Percentiles rank a stretch among this genome's conserved stretches.
Conservation (phyloP, 2,113 vertebrate species). For the Macrotus californicus region DNA sequence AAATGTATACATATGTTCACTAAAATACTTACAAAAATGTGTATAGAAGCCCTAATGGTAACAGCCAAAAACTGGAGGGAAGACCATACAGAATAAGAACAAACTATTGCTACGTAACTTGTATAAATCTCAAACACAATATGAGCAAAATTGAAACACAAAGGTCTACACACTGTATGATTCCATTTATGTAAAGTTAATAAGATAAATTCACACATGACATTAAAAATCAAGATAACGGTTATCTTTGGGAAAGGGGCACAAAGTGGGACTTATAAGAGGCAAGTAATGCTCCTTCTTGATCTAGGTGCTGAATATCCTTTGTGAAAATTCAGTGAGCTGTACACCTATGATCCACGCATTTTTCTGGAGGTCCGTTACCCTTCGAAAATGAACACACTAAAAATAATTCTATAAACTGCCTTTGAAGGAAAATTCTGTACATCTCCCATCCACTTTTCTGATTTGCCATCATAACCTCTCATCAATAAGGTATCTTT, state of each 20-base stretch:
- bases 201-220: not conserved
- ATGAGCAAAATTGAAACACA: not conserved
- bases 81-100: not conserved
- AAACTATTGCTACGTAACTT: not conserved
- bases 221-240: not conserved
- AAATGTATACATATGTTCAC: slow-evolving; percentile 2
- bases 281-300: not conserved
- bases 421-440: not conserved
- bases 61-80: not conserved
- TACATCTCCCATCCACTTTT: not conserved
- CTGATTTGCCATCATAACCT: not conserved
- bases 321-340: not conserved
- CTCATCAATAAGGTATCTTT: not conserved
- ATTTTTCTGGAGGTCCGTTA: not conserved
- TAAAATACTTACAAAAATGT: slow-evolving; percentile 29
- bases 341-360: not conserved
- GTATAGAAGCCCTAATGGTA: not conserved
- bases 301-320: not conserved
- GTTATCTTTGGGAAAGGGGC: not conserved
- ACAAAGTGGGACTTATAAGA: not conserved
- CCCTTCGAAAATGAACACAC: not conserved
- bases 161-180: not conserved
- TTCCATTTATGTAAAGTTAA: not conserved
- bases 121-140: not conserved
- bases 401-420: slow-evolving; percentile 1